These are phyloP conservation scores for Dicrostonyx torquatus DNA, from an alignment of 2,797 vertebrate species.

Conservation along the genomic window DNA sequence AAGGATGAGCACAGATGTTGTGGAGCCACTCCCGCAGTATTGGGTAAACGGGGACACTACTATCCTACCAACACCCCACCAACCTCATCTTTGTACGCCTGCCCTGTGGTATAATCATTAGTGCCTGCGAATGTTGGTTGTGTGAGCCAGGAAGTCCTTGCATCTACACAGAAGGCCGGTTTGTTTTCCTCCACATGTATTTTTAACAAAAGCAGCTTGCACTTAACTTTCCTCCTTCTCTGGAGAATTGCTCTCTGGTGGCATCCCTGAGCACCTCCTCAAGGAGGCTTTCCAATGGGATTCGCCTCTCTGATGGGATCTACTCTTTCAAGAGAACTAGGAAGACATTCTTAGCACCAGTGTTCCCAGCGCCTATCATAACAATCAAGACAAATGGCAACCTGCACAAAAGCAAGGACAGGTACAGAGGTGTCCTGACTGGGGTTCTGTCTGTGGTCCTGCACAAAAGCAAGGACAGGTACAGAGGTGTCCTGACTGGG, in stretches of 20 bases:
- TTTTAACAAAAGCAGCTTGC: constrained; percentile 35
- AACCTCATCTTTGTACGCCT: background rate
- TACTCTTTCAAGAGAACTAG: background rate
- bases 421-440: background rate
- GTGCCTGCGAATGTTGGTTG: background rate
- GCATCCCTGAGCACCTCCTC: background rate
- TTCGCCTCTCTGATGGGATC: constrained; percentile 1
- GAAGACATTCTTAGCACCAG: constrained; percentile 19
- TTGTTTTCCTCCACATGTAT: constrained; percentile 12
- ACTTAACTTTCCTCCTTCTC: background rate
- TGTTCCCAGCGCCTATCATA: background rate
- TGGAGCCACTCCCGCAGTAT: background rate
- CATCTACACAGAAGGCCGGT: background rate
- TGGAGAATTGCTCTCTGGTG: background rate
- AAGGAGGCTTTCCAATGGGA: background rate
- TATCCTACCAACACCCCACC: background rate
- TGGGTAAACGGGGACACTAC: background rate
- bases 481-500: background rate
- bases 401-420: background rate
- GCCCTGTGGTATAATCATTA: background rate
- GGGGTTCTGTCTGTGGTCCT: background rate
- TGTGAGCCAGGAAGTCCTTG: constrained; percentile 12
- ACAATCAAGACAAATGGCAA: constrained; percentile 31
- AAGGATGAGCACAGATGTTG: background rate
- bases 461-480: background rate